These are phyloP conservation scores for Cardiocondyla obscurior DNA, from an alignment of 1,140 invertebrate species.

Conservation along the genomic window DNA sequence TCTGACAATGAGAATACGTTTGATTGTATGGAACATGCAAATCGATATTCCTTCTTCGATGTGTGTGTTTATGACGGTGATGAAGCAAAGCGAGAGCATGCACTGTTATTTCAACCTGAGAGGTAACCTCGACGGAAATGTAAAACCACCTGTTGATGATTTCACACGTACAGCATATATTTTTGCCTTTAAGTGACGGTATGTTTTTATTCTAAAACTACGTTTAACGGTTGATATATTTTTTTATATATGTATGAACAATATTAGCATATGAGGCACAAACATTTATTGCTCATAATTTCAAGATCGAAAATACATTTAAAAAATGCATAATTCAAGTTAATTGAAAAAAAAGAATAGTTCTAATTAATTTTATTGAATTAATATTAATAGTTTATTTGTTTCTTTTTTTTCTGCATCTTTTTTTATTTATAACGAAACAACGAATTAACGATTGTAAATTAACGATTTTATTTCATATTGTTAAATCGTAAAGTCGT, in stretches of 20 bases:
- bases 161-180: background rate
- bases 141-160: constrained; percentile 43
- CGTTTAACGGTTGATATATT: background rate
- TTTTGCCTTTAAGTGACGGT: background rate
- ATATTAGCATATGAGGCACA: no score
- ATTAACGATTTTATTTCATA: constrained; percentile 4
- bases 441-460: background rate
- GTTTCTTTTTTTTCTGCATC: background rate
- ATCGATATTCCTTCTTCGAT: background rate
- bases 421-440: background rate
- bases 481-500: background rate
- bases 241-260: background rate
- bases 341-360: background rate
- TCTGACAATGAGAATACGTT: no score
- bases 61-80: background rate
- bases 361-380: background rate
- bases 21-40: background rate
- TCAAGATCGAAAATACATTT: background rate
- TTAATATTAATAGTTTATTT: background rate
- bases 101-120: background rate
- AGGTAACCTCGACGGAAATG: constrained; percentile 1
- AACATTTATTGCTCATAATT: background rate
- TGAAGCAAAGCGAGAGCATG: background rate
- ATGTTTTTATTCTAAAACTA: background rate
- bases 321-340: background rate